Conservation (phyloP, 2,797 vertebrate species). For the Alfaro cultratus region DNA sequence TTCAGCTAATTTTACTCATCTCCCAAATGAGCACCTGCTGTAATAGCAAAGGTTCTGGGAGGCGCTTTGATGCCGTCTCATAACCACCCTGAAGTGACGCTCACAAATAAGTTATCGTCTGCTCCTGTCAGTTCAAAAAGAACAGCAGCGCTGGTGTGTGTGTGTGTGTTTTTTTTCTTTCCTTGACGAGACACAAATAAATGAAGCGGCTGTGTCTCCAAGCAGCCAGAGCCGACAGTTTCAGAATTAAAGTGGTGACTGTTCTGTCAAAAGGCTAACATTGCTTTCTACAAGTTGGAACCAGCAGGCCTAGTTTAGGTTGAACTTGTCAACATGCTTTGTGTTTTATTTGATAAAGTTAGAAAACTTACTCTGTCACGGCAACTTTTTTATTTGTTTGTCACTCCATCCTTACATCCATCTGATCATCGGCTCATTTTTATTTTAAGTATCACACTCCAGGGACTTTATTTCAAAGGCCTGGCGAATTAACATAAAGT, state of each 20-base stretch:
- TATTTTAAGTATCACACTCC: constrained; percentile 42
- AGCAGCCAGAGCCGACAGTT: constrained; percentile 52
- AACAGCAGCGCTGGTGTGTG: constrained; percentile 25
- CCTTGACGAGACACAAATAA: constrained; percentile 62
- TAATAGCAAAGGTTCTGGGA: constrained; percentile 40
- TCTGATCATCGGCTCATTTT: constrained; percentile 49
- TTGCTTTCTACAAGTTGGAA: constrained; percentile 24
- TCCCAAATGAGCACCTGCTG: constrained; percentile 38
- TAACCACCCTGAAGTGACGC: constrained; percentile 25
- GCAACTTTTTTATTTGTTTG: constrained; percentile 45
- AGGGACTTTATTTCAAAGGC: constrained; percentile 29
- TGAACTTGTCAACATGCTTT: constrained; percentile 48
- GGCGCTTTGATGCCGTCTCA: constrained; percentile 43
- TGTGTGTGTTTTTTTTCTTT: constrained; percentile 30
- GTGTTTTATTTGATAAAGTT: constrained; percentile 44
- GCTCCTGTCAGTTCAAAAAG: constrained; percentile 47
- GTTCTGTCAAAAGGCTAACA: constrained; percentile 55
- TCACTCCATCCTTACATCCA: constrained; percentile 30
- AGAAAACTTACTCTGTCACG: constrained; percentile 31
- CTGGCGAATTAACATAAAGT: constrained; percentile 33
- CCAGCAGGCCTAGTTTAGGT: constrained; percentile 23
- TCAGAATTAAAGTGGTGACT: constrained; percentile 55
- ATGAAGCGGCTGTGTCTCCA: constrained; percentile 38
- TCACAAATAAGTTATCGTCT: constrained; percentile 37
- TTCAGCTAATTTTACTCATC: constrained; percentile 35